phyloP scores from a whole-genome alignment of 2,797 vertebrate species.

The Dendrocincla tyrannina region DNA sequence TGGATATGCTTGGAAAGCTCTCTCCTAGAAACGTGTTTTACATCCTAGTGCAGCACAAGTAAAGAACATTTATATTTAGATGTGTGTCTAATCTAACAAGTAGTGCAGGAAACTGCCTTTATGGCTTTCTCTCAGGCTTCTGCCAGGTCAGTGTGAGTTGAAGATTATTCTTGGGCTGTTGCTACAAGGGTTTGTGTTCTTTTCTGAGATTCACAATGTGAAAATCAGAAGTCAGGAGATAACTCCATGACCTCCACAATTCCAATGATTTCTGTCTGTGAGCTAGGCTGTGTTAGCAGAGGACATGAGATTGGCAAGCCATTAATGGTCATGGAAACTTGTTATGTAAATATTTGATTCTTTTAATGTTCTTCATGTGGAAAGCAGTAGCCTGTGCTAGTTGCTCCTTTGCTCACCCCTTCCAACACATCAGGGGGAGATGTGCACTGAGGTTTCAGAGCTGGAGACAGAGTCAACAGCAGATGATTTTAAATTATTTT shows the following conservation, averaged over 20 bases:
- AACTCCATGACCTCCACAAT: not conserved
- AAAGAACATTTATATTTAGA: slow-evolving; percentile 37
- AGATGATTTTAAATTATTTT: not conserved
- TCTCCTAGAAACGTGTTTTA: slow-evolving; percentile 3
- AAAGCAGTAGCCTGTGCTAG: not conserved
- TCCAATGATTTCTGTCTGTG: not conserved
- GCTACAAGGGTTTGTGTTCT: not conserved
- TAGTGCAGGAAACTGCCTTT: not conserved
- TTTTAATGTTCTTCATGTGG: not conserved
- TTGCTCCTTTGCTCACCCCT: not conserved
- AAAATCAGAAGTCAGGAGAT: not conserved
- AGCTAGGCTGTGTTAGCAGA: not conserved
- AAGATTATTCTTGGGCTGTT: slow-evolving; percentile 1
- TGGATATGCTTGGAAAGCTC: slow-evolving; percentile 32
- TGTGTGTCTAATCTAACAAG: not conserved
- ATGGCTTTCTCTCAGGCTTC: not conserved
- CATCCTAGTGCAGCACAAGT: not conserved
- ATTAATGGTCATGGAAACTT: not conserved
- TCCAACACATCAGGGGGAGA: not conserved
- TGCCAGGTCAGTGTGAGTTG: slow-evolving; percentile 17
- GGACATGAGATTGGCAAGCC: not conserved
- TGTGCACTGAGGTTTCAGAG: not conserved
- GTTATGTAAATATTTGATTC: not conserved
- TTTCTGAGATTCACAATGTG: not conserved
- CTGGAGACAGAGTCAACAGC: not conserved